Conservation (phyloP, 2,113 vertebrate genomes). For the Dipodomys merriami region DNA sequence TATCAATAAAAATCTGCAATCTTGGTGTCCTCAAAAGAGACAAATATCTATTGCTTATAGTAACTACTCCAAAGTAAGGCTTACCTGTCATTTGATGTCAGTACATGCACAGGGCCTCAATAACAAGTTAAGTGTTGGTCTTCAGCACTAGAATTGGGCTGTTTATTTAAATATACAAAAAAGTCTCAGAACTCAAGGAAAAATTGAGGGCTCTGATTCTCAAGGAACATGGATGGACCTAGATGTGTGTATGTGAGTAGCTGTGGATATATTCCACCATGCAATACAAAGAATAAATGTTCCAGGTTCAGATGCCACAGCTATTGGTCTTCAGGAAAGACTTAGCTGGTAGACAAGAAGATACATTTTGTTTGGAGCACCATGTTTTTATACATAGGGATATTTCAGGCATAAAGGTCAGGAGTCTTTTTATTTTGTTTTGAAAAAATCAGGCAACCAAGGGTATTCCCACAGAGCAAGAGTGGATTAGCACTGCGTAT, state of each 20-base stretch:
- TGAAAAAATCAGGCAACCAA: slow-evolving; percentile 19
- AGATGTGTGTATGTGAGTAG: neutral
- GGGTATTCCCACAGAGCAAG: neutral
- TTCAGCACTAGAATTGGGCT: neutral
- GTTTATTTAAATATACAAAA: slow-evolving; percentile 5
- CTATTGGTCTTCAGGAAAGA: neutral
- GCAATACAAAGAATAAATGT: neutral
- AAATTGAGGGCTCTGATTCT: neutral
- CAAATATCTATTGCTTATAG: slow-evolving; percentile 18
- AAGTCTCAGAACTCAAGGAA: neutral
- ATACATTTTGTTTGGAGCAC: neutral
- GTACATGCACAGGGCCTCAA: neutral
- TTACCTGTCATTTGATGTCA: neutral
- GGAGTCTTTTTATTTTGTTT: slow-evolving; percentile 11
- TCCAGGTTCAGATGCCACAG: neutral
- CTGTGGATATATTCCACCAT: neutral
- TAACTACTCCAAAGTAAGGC: neutral
- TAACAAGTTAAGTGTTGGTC: neutral
- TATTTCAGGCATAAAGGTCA: neutral
- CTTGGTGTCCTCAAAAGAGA: slow-evolving; percentile 19
- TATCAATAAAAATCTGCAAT: slow-evolving; percentile 52
- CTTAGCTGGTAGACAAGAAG: neutral
- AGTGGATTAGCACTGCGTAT: neutral
- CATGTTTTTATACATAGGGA: slow-evolving; percentile 44
- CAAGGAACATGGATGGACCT: neutral